Conservation (phyloP, 2,888 invertebrate genomes). For the Apoderus coryli region DNA sequence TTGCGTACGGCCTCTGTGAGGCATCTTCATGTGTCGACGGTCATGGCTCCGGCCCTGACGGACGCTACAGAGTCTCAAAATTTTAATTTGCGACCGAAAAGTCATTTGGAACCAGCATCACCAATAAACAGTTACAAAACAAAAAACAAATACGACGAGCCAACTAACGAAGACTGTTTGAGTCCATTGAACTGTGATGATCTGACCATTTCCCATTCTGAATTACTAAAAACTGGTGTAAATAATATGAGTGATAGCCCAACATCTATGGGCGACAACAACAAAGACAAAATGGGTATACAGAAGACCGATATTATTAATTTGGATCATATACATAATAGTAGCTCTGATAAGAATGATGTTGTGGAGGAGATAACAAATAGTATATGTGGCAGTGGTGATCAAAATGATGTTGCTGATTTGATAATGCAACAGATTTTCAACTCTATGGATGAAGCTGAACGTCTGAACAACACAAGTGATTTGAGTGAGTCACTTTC, state of each 20-base stretch:
- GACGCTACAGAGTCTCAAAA: constrained; percentile 44
- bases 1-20: constrained; percentile 38
- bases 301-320: constrained; percentile 42
- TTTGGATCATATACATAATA: constrained; percentile 50
- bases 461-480: constrained; percentile 26
- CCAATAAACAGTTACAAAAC: constrained; percentile 24
- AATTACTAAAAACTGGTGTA: neutral
- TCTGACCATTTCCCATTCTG: constrained; percentile 4
- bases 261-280: constrained; percentile 42
- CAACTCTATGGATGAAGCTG: constrained; percentile 25
- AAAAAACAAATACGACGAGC: constrained; percentile 20
- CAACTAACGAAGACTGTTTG: constrained; percentile 16
- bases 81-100: constrained; percentile 32
- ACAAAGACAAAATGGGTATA: constrained; percentile 32
- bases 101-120: constrained; percentile 23
- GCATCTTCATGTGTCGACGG: constrained; percentile 51
- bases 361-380: too few relatives aligned
- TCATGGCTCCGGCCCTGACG: constrained; percentile 91
- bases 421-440: constrained; percentile 52
- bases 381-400: constrained; percentile 30
- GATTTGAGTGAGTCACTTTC: constrained; percentile 26
- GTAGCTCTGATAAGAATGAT: constrained; percentile 28
- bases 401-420: constrained; percentile 40
- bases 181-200: constrained; percentile 15
- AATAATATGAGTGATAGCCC: constrained; percentile 37